phyloP scores from a whole-genome alignment of 2,113 vertebrate species.

The Actenoides lindsayi region DNA sequence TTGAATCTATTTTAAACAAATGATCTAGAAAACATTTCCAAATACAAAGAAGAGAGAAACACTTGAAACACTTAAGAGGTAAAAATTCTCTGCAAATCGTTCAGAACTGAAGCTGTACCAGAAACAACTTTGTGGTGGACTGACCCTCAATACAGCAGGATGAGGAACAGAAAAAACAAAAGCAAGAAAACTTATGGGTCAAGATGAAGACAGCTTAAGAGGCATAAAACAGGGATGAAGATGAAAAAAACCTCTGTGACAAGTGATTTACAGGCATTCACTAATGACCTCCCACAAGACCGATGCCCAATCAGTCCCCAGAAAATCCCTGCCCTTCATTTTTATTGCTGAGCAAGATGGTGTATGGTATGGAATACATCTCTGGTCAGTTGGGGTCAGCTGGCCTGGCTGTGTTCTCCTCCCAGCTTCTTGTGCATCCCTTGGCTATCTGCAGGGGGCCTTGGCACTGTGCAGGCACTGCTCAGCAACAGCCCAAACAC shows the following conservation, averaged over 20 bases:
- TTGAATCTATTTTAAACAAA: neutral
- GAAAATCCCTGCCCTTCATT: neutral
- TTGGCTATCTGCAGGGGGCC: fast-evolving
- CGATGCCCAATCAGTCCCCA: neutral
- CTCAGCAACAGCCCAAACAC: neutral
- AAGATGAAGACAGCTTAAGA: neutral
- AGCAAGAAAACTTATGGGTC: neutral
- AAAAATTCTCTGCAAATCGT: neutral
- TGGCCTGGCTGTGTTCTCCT: neutral
- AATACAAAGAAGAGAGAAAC: neutral
- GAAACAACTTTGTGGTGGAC: neutral
- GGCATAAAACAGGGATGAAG: neutral
- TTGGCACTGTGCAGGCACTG: fast-evolving
- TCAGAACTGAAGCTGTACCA: neutral
- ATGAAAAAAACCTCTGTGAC: neutral
- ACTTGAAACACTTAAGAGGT: neutral
- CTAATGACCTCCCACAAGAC: neutral
- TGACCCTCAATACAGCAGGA: neutral
- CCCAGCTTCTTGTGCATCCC: neutral
- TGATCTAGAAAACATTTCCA: neutral
- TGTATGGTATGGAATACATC: no score
- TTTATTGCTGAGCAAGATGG: neutral
- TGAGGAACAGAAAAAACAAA: neutral
- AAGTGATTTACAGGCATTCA: neutral
- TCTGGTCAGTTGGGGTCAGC: neutral